Conservation (phyloP, 2,797 vertebrate species). For the Tapera naevia region DNA sequence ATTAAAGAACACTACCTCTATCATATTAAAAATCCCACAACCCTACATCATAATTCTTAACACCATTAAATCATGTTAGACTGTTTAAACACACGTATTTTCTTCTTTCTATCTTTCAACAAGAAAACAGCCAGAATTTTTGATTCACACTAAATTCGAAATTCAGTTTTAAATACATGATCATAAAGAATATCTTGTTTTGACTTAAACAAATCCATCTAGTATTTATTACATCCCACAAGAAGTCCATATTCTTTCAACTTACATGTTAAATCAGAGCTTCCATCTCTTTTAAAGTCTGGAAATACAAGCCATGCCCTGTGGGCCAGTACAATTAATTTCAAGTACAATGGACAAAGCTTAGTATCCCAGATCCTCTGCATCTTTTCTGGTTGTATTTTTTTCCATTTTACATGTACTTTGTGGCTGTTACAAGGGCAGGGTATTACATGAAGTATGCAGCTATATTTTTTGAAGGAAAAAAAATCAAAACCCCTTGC, state of each 20-base stretch:
- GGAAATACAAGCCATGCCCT: not conserved
- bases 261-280: not conserved
- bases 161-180: accelerated
- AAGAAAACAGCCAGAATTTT: not conserved
- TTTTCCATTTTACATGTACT: not conserved
- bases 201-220: not conserved
- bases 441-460: accelerated
- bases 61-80: not conserved
- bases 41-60: not conserved
- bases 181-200: not conserved
- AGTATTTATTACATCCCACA: not conserved
- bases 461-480: accelerated
- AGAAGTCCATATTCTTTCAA: not conserved
- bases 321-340: not conserved
- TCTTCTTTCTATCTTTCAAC: not conserved
- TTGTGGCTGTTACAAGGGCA: accelerated
- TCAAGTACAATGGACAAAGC: accelerated
- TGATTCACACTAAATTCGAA: not conserved
- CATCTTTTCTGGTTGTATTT: not conserved
- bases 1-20: not conserved
- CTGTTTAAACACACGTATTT: not conserved
- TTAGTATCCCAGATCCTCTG: accelerated
- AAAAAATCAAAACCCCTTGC: not conserved
- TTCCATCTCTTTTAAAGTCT: not conserved
- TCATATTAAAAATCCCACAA: not conserved